Evolutionary conservation across 92 coral and sea anemone genomes (phyloP).

Genomic region (Actinernus sp.): DNA sequence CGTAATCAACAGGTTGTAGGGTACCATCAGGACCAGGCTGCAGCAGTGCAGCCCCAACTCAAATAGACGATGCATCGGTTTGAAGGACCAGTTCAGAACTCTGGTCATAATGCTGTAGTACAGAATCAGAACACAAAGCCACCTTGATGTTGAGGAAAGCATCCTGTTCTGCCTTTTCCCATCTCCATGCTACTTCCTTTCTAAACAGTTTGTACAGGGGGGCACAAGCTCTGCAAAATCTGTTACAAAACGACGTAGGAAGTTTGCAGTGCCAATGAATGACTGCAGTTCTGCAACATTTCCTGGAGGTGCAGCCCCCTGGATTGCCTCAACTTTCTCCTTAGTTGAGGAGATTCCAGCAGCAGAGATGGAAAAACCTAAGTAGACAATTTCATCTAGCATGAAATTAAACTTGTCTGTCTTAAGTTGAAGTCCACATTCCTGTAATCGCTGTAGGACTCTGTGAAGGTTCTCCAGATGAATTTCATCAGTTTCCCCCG

Average conservation of each 20-base stretch:
- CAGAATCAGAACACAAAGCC: slow-evolving; percentile 17
- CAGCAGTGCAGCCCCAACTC: too few relatives aligned
- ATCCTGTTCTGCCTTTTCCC: slow-evolving; percentile 32
- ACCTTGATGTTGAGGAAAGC: slow-evolving; percentile 20
- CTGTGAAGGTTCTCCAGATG: slow-evolving; percentile 27
- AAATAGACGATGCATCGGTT: slow-evolving; percentile 33
- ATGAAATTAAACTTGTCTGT: slow-evolving; percentile 3
- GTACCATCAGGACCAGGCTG: too few relatives aligned
- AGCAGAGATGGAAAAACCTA: slow-evolving; percentile 27
- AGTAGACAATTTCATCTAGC: slow-evolving; percentile 14
- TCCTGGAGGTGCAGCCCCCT: too few relatives aligned
- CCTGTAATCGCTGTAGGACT: slow-evolving; percentile 32
- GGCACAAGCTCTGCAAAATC: slow-evolving; percentile 43
- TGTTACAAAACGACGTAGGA: slow-evolving; percentile 34
- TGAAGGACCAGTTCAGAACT: slow-evolving; percentile 29
- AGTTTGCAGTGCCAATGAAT: too few relatives aligned
- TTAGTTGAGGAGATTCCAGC: slow-evolving; percentile 41
- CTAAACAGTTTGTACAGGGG: slow-evolving; percentile 36
- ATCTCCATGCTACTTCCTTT: slow-evolving; percentile 24
- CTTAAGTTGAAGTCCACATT: slow-evolving; percentile 29
- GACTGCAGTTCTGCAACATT: too few relatives aligned
- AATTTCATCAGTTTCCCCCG: slow-evolving; percentile 37
- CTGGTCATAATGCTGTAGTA: slow-evolving; percentile 34
- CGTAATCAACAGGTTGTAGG: slow-evolving; percentile 50
- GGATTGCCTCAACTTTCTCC: slow-evolving; percentile 38